Evolutionary conservation across 2,888 invertebrate genomes (phyloP).

Genomic region (Erynnis tages): DNA sequence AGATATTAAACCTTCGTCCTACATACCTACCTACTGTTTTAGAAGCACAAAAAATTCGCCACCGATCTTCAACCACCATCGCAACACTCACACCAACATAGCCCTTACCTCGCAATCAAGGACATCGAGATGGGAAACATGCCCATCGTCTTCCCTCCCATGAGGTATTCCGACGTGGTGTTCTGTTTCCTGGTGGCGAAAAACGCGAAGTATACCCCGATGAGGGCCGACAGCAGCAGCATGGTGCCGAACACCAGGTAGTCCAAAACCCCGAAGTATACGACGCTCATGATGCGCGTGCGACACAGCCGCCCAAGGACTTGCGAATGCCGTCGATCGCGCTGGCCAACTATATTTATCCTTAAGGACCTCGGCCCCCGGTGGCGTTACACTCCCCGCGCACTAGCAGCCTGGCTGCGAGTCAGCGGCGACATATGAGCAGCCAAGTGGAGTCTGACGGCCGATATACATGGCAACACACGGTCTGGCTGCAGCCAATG

Average conservation of each 20-base stretch:
- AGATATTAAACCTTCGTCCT: too few relatives aligned
- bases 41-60: too few relatives aligned
- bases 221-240: constrained; percentile 84
- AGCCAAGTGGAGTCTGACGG: too few relatives aligned
- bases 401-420: too few relatives aligned
- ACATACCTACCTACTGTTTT: too few relatives aligned
- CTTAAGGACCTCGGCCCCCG: constrained; percentile 30
- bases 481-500: too few relatives aligned
- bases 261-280: constrained; percentile 83
- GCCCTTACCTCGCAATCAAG: constrained; percentile 85
- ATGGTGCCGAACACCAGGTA: constrained; percentile 84
- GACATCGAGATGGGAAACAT: constrained; percentile 90
- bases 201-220: constrained; percentile 87
- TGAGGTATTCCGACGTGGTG: constrained; percentile 86
- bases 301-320: constrained; percentile 7
- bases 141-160: constrained; percentile 90
- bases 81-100: neutral
- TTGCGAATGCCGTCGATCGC: neutral
- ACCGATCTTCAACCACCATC: too few relatives aligned
- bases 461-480: too few relatives aligned
- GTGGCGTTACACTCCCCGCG: too few relatives aligned
- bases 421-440: too few relatives aligned
- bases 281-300: constrained; percentile 47
- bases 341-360: constrained; percentile 34
- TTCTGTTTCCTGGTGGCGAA: constrained; percentile 85